Evolutionary conservation across 2,113 vertebrate species (phyloP), one percentile per base, ranked within the genome.

Genomic region (Etia nguti): DNA sequence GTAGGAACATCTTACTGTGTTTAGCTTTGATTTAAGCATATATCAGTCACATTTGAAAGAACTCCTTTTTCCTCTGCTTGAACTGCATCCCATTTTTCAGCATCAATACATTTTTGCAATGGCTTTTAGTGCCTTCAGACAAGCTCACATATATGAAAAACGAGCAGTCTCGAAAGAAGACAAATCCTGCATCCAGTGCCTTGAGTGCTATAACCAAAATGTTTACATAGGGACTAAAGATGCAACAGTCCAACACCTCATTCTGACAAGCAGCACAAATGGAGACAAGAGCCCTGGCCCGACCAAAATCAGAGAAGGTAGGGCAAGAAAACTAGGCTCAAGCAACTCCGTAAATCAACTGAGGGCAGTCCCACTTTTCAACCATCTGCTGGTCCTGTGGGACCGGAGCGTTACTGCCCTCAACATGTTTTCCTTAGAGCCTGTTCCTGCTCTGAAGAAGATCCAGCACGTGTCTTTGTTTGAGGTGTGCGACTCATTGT

Each of bases 381-480:
- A 96, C 93, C 95, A 96, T 62, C 94, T 97, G 68, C 87, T 96
- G 24, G 92, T 95, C 24, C 92, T 96, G 46, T 95, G 94, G 89
- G 95, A 96, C 52, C 82, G 90, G 6, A 92, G 93, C 38, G 4
- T 96, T 36, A 83, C 55, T 7, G 94, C 88, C 55, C 83, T 96
- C 52, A 94, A 96, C 95, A 96, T 95, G 95, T 96, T 96, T 92
- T 96, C 94, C 82, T 82, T 96, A 34, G 95, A 96, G 54, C 92
- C 91, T 3, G 16, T 96, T 43, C 75, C 89, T 1, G 18, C 52
- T 10, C 83, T 96, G 85, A 94, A 94, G 80, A 96, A 91, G 90
- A 95, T 96, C 90, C 94, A 92, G 80, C 90, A 95, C 2, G 87
- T 95, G n/a, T 91, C 94, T 48, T 73, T 93, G 79, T 94, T 96